Percentiles rank a stretch among this genome's conserved stretches.
These are phyloP conservation scores for Clarias magur DNA, from an alignment of 2,113 vertebrate genomes.

Conservation along the genomic window DNA sequence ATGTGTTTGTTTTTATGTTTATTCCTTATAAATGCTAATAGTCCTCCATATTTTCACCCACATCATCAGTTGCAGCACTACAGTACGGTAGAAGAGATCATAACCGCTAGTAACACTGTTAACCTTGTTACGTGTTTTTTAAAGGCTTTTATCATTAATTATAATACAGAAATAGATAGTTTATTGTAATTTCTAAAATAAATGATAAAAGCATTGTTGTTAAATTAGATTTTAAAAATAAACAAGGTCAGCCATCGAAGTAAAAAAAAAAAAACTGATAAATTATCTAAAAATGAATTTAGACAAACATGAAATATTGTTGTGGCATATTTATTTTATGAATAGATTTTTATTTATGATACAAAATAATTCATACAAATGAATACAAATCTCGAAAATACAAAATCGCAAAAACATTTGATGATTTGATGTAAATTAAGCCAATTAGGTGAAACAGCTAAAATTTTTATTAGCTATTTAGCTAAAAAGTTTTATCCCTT, in stretches of 20 bases:
- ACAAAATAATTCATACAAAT: not conserved
- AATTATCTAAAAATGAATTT: not conserved
- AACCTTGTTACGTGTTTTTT: not conserved
- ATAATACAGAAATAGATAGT: no score
- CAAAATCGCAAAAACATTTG: not conserved
- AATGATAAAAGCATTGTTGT: not conserved
- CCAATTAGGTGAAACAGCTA: not conserved
- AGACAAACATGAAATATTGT: not conserved
- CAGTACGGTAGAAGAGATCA: not conserved
- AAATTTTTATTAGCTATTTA: no score
- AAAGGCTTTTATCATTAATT: not conserved
- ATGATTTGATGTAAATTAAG: not conserved
- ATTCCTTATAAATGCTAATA: not conserved
- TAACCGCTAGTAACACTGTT: not conserved
- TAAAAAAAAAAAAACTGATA: not conserved
- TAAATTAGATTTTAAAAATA: not conserved
- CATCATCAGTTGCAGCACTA: not conserved
- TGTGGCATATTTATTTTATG: not conserved
- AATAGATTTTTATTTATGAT: not conserved
- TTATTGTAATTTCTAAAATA: not conserved
- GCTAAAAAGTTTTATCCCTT: no score
- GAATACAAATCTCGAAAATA: not conserved
- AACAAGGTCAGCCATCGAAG: not conserved
- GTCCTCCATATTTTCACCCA: not conserved
- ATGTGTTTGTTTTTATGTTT: not conserved